Percentiles rank a stretch among this genome's conserved stretches.
phyloP scores from a whole-genome alignment of 1,140 invertebrate species.

The Cydia splendana region DNA sequence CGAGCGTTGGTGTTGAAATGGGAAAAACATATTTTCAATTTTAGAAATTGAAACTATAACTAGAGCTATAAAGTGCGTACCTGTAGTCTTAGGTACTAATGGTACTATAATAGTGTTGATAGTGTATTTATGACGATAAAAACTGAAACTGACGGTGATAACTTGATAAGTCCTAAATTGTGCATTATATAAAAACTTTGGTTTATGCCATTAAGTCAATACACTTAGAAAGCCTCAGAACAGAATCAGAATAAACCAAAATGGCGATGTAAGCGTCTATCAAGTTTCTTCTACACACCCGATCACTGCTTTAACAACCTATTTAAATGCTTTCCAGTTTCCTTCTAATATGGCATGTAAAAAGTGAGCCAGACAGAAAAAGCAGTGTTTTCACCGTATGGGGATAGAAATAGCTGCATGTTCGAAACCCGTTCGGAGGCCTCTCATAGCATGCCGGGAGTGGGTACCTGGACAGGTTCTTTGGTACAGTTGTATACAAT shows the following conservation, averaged over 20 bases:
- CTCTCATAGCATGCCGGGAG: slow-evolving; percentile 1
- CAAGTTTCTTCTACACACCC: neutral
- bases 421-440: slow-evolving; percentile 53
- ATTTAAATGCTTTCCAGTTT: slow-evolving; percentile 16
- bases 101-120: too few species aligned
- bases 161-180: too few species aligned
- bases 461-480: slow-evolving; percentile 15
- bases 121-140: too few species aligned
- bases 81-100: too few species aligned
- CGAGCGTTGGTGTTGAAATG: neutral
- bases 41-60: too few species aligned
- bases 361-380: slow-evolving; percentile 25
- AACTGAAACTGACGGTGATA: too few species aligned
- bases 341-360: neutral
- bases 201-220: neutral
- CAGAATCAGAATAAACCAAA: neutral
- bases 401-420: slow-evolving; percentile 25
- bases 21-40: too few species aligned
- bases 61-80: too few species aligned
- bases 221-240: slow-evolving; percentile 5
- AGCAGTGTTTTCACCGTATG: slow-evolving; percentile 16
- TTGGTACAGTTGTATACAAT: slow-evolving; percentile 10
- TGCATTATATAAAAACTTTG: too few species aligned
- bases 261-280: neutral
- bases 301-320: slow-evolving; percentile 5